A percentile compares a stretch with the other conserved stretches of the same genome.
These are phyloP conservation scores for Columba livia DNA, from an alignment of 2,113 vertebrate genomes.

Conservation along the genomic window DNA sequence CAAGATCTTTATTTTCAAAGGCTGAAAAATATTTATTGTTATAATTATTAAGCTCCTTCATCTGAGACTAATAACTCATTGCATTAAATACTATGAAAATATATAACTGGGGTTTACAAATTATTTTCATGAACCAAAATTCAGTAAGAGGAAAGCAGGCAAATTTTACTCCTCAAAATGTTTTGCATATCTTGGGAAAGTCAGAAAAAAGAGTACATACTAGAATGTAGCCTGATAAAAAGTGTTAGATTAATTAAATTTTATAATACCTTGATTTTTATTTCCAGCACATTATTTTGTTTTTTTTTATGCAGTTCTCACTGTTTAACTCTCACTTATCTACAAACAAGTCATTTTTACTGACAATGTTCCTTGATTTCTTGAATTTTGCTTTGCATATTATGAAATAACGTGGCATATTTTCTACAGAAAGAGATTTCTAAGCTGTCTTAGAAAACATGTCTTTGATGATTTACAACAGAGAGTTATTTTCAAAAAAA, in stretches of 20 bases:
- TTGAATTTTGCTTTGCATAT: not conserved
- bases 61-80: not conserved
- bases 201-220: not conserved
- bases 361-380: not conserved
- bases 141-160: not conserved
- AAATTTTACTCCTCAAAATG: not conserved
- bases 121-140: not conserved
- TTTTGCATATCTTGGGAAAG: not conserved
- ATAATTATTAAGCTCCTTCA: not conserved
- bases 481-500: not conserved
- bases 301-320: not conserved
- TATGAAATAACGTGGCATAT: not conserved
- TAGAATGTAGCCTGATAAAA: not conserved
- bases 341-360: not conserved
- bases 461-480: not conserved
- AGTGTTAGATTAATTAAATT: not conserved
- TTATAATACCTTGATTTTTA: not conserved
- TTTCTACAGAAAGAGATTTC: not conserved
- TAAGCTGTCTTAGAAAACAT: not conserved
- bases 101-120: not conserved
- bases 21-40: not conserved
- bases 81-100: not conserved
- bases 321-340: not conserved
- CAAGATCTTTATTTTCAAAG: not conserved
- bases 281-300: fast-evolving